These are phyloP conservation scores for Coenonympha arcania DNA, from an alignment of 2,888 invertebrate species.

Conservation along the genomic window DNA sequence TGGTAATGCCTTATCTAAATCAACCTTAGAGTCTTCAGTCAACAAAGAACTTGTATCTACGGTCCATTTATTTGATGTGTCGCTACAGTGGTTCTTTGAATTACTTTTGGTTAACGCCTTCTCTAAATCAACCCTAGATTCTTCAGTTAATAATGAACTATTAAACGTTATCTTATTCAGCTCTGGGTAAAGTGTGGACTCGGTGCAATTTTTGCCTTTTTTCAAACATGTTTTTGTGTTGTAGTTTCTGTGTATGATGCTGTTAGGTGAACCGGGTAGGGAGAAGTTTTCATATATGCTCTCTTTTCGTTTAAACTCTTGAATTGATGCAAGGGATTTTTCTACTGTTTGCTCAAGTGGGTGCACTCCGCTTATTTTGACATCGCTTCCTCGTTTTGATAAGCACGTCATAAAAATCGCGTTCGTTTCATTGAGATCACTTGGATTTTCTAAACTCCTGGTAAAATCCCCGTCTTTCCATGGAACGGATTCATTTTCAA, in stretches of 20 bases:
- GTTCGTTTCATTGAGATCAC: slow-evolving; percentile 35
- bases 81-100: not conserved
- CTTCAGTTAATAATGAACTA: slow-evolving; percentile 38
- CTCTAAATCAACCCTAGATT: slow-evolving; percentile 31
- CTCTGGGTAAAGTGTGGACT: slow-evolving; percentile 3
- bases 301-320: slow-evolving; percentile 34
- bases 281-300: slow-evolving; percentile 65
- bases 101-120: slow-evolving; percentile 38
- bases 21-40: not conserved
- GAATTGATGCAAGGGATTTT: slow-evolving; percentile 28
- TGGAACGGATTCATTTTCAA: slow-evolving; percentile 51
- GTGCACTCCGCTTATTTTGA: slow-evolving; percentile 55
- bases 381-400: slow-evolving; percentile 38
- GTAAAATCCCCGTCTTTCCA: slow-evolving; percentile 26
- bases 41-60: not conserved
- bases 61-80: slow-evolving; percentile 2
- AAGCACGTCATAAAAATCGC: slow-evolving; percentile 54
- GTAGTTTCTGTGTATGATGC: slow-evolving; percentile 58
- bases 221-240: slow-evolving; percentile 53
- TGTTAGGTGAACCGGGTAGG: slow-evolving; percentile 57
- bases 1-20: slow-evolving; percentile 52
- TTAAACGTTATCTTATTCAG: slow-evolving; percentile 10
- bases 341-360: slow-evolving; percentile 43
- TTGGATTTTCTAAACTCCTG: not conserved
- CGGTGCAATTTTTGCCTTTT: slow-evolving; percentile 27